phyloP scores from a whole-genome alignment of 2,797 vertebrate genomes.

The Hirundo rustica region DNA sequence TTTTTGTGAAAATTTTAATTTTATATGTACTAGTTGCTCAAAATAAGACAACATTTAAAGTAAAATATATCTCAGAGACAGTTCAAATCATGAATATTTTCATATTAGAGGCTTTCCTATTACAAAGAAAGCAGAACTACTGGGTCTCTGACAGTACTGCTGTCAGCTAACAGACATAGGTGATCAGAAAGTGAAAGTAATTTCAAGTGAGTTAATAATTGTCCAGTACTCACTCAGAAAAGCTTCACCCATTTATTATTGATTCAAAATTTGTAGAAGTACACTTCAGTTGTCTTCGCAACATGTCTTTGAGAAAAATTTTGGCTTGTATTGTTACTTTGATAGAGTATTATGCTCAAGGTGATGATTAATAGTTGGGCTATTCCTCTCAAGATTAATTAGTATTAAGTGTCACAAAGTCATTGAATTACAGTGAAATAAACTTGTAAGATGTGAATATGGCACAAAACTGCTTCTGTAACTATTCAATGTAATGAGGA shows the following conservation, averaged over 20 bases:
- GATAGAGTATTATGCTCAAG: not conserved
- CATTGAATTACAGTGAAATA: not conserved
- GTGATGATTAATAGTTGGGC: not conserved
- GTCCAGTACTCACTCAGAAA: not conserved
- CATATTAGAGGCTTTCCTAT: not conserved
- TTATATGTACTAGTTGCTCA: not conserved
- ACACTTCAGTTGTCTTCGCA: not conserved
- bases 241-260: not conserved
- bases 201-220: not conserved
- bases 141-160: not conserved
- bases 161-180: not conserved
- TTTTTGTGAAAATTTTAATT: not conserved
- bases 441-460: not conserved
- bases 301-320: not conserved
- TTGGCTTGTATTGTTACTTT: not conserved
- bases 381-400: not conserved
- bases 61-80: not conserved
- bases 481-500: not conserved
- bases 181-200: not conserved
- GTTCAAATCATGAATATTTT: not conserved
- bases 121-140: not conserved
- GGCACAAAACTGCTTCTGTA: not conserved
- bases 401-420: not conserved
- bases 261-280: not conserved
- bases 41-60: not conserved